These are phyloP conservation scores for Drosophila parvula DNA, from an alignment of 1,140 invertebrate species.

Conservation along the genomic window DNA sequence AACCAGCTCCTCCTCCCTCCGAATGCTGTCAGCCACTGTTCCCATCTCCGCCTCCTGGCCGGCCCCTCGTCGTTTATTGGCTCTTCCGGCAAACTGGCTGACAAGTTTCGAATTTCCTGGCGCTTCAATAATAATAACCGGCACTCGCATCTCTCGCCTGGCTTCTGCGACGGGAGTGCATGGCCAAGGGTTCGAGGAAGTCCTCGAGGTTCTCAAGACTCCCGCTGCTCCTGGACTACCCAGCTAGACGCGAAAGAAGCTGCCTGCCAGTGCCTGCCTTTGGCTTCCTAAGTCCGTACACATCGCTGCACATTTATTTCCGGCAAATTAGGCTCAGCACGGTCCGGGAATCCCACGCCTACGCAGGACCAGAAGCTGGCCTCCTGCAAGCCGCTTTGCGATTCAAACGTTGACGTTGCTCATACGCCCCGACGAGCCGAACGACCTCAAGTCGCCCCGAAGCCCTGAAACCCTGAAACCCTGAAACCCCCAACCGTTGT, in stretches of 20 bases:
- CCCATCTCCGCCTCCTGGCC: neutral
- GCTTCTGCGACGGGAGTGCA: conserved; percentile 5
- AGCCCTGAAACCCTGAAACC: neutral
- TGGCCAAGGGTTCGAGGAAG: conserved; percentile 4
- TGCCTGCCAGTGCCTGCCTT: conserved; percentile 11
- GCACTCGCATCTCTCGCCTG: conserved; percentile 27
- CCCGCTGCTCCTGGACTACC: conserved; percentile 1
- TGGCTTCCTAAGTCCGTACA: conserved; percentile 75
- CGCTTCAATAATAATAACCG: conserved; percentile 57
- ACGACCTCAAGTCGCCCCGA: conserved; percentile 16
- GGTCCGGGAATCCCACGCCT: conserved; percentile 22
- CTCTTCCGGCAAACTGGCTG: conserved; percentile 48
- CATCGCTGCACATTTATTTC: conserved; percentile 82
- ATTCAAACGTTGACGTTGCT: conserved; percentile 63
- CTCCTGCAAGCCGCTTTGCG: conserved; percentile 65
- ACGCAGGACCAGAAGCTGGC: conserved; percentile 3
- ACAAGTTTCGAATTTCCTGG: conserved; percentile 80
- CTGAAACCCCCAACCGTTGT: conserved; percentile 54
- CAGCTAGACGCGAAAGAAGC: conserved; percentile 32
- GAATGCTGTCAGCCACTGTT: neutral
- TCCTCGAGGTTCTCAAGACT: conserved; percentile 2
- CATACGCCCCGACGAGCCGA: conserved; percentile 56
- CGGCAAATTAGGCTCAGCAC: conserved; percentile 76
- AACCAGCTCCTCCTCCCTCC: conserved; percentile 13
- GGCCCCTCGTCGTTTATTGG: conserved; percentile 17